Conservation (phyloP, 2,888 invertebrate species). For the Acleris sparsana region DNA sequence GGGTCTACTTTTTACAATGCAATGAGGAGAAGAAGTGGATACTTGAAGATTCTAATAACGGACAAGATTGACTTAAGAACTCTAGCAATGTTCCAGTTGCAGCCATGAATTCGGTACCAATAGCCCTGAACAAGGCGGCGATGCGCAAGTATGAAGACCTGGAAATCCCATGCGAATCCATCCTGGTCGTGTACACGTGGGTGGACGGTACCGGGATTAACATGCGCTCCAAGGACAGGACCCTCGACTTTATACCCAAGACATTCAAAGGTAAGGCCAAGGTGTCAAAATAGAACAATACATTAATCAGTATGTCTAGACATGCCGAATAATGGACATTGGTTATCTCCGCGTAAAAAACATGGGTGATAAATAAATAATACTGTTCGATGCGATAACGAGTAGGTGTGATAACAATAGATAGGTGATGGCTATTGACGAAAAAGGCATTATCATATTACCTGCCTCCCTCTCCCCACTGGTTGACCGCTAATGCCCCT, state of each 20-base stretch:
- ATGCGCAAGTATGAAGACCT: constrained; percentile 84
- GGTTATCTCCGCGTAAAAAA: no score
- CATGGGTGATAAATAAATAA: no score
- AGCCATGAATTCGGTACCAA: constrained; percentile 68
- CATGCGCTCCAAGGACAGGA: constrained; percentile 87
- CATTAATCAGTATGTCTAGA: background rate
- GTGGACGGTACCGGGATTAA: constrained; percentile 89
- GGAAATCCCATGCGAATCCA: constrained; percentile 82
- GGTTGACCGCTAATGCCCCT: no score
- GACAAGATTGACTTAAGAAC: no score
- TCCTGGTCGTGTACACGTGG: constrained; percentile 89
- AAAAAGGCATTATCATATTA: no score
- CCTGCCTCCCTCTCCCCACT: no score
- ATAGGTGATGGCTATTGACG: no score
- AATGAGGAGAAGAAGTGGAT: no score
- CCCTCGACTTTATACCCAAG: constrained; percentile 86
- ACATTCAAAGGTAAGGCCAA: constrained; percentile 65
- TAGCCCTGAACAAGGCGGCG: constrained; percentile 72
- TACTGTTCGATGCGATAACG: no score
- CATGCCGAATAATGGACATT: no score
- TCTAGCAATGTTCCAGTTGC: constrained; percentile 20
- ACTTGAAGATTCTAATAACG: background rate
- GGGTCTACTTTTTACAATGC: no score
- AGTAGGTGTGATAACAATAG: no score
- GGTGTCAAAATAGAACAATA: background rate